phyloP scores from a whole-genome alignment of 1,140 invertebrate species.

The Sycobia sp. region DNA sequence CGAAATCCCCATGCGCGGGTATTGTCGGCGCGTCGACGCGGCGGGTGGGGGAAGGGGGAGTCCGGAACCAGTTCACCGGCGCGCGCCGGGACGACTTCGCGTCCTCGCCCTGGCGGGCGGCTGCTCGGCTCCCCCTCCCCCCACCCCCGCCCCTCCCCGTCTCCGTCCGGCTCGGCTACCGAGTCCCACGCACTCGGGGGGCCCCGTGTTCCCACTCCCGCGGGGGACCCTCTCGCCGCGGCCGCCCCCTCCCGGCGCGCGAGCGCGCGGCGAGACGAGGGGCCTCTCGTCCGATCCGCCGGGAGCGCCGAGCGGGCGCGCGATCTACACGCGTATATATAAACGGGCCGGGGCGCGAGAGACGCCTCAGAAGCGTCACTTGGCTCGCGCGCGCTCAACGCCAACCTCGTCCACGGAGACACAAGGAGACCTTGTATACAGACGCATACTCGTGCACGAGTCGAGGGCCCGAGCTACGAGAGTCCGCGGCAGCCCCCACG shows the following conservation, averaged over 20 bases:
- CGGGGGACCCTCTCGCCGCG: neutral
- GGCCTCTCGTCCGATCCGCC: constrained; percentile 27
- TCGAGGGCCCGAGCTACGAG: too few relatives aligned
- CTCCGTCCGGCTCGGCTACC: constrained; percentile 1
- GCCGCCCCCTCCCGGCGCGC: constrained; percentile 26
- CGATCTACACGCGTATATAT: constrained; percentile 60
- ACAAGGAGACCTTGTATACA: too few relatives aligned
- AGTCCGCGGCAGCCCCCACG: too few relatives aligned
- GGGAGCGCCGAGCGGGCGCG: constrained; percentile 39
- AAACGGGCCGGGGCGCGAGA: constrained; percentile 56
- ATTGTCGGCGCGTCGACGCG: too few relatives aligned
- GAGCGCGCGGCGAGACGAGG: constrained; percentile 41
- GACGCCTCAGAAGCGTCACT: constrained; percentile 57
- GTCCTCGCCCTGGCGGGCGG: neutral
- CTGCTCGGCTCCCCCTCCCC: neutral
- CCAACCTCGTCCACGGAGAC: too few relatives aligned
- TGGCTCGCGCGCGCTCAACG: constrained; percentile 31
- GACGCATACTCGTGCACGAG: too few relatives aligned
- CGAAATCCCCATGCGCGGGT: too few relatives aligned
- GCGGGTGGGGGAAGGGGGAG: neutral
- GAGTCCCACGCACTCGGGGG: neutral
- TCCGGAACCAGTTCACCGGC: neutral
- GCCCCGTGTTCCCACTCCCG: neutral
- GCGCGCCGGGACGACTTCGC: neutral
- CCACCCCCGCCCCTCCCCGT: constrained; percentile 9